Evolutionary conservation across 2,888 invertebrate genomes (phyloP), one percentile per base, ranked within the genome.

Genomic region (Unio delphinus): DNA sequence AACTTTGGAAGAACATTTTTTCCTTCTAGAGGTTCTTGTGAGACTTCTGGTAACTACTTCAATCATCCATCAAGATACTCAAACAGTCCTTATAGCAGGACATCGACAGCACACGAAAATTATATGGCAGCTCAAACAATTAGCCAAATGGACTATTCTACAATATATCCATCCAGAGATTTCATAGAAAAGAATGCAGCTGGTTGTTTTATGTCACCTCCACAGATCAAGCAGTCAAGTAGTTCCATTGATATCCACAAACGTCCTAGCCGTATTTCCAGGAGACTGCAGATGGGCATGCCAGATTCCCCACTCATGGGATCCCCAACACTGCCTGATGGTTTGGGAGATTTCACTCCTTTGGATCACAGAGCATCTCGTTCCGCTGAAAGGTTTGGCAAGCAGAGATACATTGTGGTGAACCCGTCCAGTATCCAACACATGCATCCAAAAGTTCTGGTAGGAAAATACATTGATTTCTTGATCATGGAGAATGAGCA

Each of bases 401-500:
- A 67, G 23, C 72, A 70, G 61, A 74, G 73, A 68, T 77, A 77
- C 59, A 70, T 73, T 69, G 77, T 77, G 18, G 76, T 74, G 1
- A 77, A 77, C 58, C 77, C 77, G 5, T 77, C 77, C 18, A 70
- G 70, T 45, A 58, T 65, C 28, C 67, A 62, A 15, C 61, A 67
- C 26, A 74, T 77, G 74, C 55, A 72, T 8, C 55, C 77, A 30
- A 79, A 76, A 70, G 72, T 72, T 6, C 70, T 80, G 8, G 61
- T 82, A 17, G 63, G 65, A 15, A 80, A 80, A 66, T 87, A 87
- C 70, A 86, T 87, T 58, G 86, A 87, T 68, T 84, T 84, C 61
- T 78, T 87, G 8, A 78, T 86, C 55, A 73, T 81, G 59, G 87
- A 87, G 73, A 87, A 87, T 75, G 87, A 87, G 68, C 81, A 83